Base-by-base conservation (phyloP, 1,140 invertebrate genomes). In the Acyrthosiphon pisum region DNA sequence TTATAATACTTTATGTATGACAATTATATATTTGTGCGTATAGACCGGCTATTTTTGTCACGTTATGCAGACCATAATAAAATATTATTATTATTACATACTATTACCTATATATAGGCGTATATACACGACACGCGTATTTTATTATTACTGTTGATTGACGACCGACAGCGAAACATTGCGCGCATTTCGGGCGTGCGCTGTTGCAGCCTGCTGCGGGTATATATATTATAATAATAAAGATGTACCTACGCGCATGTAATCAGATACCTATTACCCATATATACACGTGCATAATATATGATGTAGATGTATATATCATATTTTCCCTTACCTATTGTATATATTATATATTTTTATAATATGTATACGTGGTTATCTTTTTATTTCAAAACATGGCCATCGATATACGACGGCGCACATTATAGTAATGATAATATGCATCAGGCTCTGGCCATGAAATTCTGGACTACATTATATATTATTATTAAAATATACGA, bases 391-490 rank as follows among this genome's bases (percentile, higher is more conserved):
- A 76, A 76, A 76, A 76, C 60, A 76, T 76, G 14, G 30, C 18
- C 60, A 76, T 76, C 60, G 60, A n/a, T 76, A 18, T 76, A 14
- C 60, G 14, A n/a, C 60, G 60, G 26, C 30, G 30, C 3, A 18
- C n/a, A 76, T 76, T 76, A 76, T 76, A n/a, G n/a, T 76, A n/a
- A 76, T 76, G 60, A 76, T 76, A 76, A 76, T n/a, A 76, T 76
- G 60, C 60, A 76, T 76, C 30, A 30, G n/a, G 14, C 60, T 76
- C 60, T n/a, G 60, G n/a, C 60, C 60, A n/a, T 76, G 60, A 76
- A 76, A 76, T 76, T 18, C 14, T 76, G 60, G 60, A 76, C 60
- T 76, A 76, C 60, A 76, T 76, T n/a, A 76, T 76, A 76, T n/a
- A 76, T 76, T n/a, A n/a, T 60, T 60, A 60, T 60, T 68, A 68